Percentiles rank a stretch among this genome's conserved stretches.
Evolutionary conservation across 2,797 vertebrate species (phyloP).

Genomic region (Falco concolor): DNA sequence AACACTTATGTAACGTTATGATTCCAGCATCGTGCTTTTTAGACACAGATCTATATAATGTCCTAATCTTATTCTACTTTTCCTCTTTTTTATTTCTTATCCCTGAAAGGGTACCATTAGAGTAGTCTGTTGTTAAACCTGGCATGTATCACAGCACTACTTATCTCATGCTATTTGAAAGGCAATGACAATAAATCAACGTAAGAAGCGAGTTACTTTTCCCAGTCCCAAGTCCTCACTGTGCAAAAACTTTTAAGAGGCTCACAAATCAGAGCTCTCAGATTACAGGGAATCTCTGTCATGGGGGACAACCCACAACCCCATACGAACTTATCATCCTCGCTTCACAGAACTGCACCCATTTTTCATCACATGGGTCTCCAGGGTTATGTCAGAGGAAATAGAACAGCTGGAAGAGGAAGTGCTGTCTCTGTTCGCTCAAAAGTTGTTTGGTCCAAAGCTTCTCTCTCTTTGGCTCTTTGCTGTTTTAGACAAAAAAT

Average conservation of each 20-base stretch:
- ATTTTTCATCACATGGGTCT: not conserved
- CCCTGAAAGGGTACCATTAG: not conserved
- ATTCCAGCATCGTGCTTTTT: not conserved
- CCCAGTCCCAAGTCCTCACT: not conserved
- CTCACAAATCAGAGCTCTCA: not conserved
- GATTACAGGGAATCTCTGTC: not conserved
- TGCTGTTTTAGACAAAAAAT: not conserved
- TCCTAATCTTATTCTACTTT: not conserved
- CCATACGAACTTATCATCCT: not conserved
- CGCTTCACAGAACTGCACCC: not conserved
- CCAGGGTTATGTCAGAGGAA: not conserved
- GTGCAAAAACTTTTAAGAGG: not conserved
- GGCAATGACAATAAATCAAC: not conserved
- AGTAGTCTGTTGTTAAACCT: not conserved
- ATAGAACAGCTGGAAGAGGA: not conserved
- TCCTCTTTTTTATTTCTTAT: not conserved
- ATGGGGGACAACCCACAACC: not conserved
- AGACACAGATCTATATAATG: not conserved
- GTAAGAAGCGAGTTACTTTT: not conserved
- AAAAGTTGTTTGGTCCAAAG: not conserved
- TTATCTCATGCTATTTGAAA: not conserved
- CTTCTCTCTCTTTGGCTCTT: not conserved
- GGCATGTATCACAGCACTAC: not conserved
- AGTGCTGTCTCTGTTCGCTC: not conserved
- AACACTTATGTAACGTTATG: not conserved